Base-by-base conservation (phyloP, 2,888 invertebrate genomes). In the Shargacucullia verbasci region DNA sequence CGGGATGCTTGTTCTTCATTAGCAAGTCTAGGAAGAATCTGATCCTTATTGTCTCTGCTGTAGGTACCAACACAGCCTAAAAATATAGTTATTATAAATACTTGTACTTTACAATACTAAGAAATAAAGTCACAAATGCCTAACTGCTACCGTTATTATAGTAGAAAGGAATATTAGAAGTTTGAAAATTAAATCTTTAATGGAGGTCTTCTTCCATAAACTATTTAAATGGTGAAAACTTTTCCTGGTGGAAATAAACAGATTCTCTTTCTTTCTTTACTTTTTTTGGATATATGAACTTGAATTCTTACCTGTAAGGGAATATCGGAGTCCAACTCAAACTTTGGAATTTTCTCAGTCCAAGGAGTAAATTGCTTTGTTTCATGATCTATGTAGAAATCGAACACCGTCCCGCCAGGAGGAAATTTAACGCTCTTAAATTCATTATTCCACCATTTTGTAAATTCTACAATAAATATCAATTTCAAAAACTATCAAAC, bases 381-480 rank as follows among this genome's bases (percentile, higher is more conserved):
- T 89, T 99, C 99, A 38, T 95, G 88, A 85, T 99, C 99, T 82
- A 99, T 97, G 86, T 96, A 99, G 86, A 97, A 99, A 92, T 99
- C 99, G 83, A 99, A 99, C 6, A 99, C 98, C 0, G 98, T 98
- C 3, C 98, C 99, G 57, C 97, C 97, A 48, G 96, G 76, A 1
- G 99, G 99, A 87, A 99, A 99, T 89, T 98, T 98, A 2, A 99
- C 95, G 20, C 97, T 97, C 91, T 99, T 99, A 89, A 99, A 99
- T 88, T 99, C 99, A 82, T 98, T 98, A 11, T 97, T 94, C 98
- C 99, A 99, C 99, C 99, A 99, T 94, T 99, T 99, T 39, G 98
- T 98, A 87, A 99, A 99, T 88, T 99, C 97, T 75, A 94, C 83
- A 80, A 96, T 11, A 31, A 1, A 31, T 8, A 31, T 2, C 2